Evolutionary conservation across 2,888 invertebrate genomes (phyloP), one percentile per base, ranked within the genome.

Genomic region (Prosapia bicincta): DNA sequence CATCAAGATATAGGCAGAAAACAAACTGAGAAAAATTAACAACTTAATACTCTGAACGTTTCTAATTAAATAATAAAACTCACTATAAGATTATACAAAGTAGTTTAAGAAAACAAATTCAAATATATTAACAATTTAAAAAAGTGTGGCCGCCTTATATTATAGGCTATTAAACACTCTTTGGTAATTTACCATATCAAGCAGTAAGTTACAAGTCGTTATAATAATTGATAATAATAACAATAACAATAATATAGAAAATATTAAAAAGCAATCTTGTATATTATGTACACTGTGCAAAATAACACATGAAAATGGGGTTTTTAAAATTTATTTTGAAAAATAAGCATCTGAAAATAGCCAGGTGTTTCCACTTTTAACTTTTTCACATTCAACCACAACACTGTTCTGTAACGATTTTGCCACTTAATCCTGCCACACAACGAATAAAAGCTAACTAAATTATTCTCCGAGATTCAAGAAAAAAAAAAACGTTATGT

Each of bases 201-300:
- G 54, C 54, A 20, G 20, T 54, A 20, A n/a, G 54, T 54, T 54
- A 54, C 20, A 54, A 20, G 20, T 54, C n/a, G 6, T 20, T n/a
- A 6, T 20, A 54, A 54, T 54, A 54, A 38, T 38, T 38, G 13
- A 38, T 38, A 38, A 38, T 38, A 38, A 38, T 38, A 38, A 38
- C 9, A 54, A 54, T 20, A 74, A 69, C 54, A 75, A 71, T 67
- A 43, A 38, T 54, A 68, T 23, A 66, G 30, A 28, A 38, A 54
- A 28, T 71, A 69, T 54, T 69, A 69, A 69, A 38, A 69, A 69
- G 54, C 38, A 68, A 10, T 23, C 26, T 54, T 69, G 65, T 65
- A 74, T 43, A 30, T 7, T 73, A 74, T 74, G 23, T 74, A 74
- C 74, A 74, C 74, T 54, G 74, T 74, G 74, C 74, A 43, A 69